Evolutionary conservation across 2,888 invertebrate genomes (phyloP), one percentile per base, ranked within the genome.

Genomic region (Hyposoter didymator): DNA sequence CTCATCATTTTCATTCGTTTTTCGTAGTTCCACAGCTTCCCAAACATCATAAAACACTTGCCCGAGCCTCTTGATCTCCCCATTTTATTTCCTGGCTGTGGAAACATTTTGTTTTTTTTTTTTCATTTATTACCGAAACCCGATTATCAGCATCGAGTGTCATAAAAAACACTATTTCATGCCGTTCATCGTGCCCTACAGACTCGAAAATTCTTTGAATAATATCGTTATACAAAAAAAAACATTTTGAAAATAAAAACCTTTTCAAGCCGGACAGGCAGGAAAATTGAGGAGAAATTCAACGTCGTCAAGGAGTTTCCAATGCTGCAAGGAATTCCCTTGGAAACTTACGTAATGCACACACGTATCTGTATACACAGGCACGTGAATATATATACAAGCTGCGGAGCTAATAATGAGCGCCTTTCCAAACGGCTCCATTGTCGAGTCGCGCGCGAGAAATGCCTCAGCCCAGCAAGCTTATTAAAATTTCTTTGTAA

Each of bases 401-500:
- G 47, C 10, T 64, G 28, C 28, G n/a, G 47, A 12, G 76, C 39
- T 76, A 67, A 84, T 84, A 81, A 84, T 84, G 72, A 76, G 84
- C 59, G 55, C 55, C 84, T 81, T 81, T 81, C 62, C 69, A 45
- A 62, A 28, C 55, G 47, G 22, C n/a, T 66, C 45, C 73, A 81
- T 81, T 84, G 82, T 84, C 43, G 76, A 73, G 67, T 73, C 49
- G 59, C 49, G 22, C 22, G 67, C n/a, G 72, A 76, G 43, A 80
- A 47, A 66, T 74, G 74, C 74, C 64, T 84, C 76, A 28, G 47
- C 73, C 45, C 59, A 55, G 78, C 75, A 3, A 5, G 22, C 69
- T 76, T 69, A 87, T 85, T 82, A 83, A 78, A 83, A 73, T 80
- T 78, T 87, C 87, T 76, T 74, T 62, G 74, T 80, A 81, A 80